phyloP scores from a whole-genome alignment of 2,888 invertebrate genomes.

The Kuschelorhynchus macadamiae region DNA sequence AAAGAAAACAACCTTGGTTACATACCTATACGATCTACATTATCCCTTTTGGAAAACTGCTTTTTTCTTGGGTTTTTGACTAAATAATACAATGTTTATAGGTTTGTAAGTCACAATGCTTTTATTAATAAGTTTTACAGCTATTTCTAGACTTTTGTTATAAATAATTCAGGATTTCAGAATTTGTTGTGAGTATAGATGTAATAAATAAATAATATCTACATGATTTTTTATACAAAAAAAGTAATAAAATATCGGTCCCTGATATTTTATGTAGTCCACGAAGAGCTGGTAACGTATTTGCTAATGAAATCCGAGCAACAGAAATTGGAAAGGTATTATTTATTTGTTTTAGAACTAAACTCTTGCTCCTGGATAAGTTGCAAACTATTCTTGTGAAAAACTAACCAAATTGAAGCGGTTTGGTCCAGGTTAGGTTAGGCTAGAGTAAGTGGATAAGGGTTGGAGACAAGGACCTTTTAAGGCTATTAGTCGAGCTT shows the following conservation, averaged over 20 bases:
- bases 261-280: conserved; percentile 61
- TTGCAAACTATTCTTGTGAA: too few relatives aligned
- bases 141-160: conserved; percentile 62
- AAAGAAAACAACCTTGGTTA: conserved; percentile 53
- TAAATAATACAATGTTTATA: conserved; percentile 52
- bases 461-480: too few relatives aligned
- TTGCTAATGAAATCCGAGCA: too few relatives aligned
- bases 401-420: too few relatives aligned
- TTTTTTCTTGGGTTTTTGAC: conserved; percentile 26
- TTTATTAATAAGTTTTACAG: conserved; percentile 65
- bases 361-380: too few relatives aligned
- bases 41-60: conserved; percentile 27
- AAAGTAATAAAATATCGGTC: conserved; percentile 61
- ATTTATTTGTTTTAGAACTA: too few relatives aligned
- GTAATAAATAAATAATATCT: conserved; percentile 69
- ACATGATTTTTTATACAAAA: conserved; percentile 69
- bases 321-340: too few relatives aligned
- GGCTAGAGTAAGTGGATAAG: too few relatives aligned
- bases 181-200: conserved; percentile 70
- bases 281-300: background rate
- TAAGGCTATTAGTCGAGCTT: too few relatives aligned
- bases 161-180: conserved; percentile 59
- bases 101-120: conserved; percentile 56
- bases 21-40: conserved; percentile 55
- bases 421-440: too few relatives aligned